These are phyloP conservation scores for Pygmarrhopalites habei DNA, from an alignment of 1,140 invertebrate species.

Conservation along the genomic window DNA sequence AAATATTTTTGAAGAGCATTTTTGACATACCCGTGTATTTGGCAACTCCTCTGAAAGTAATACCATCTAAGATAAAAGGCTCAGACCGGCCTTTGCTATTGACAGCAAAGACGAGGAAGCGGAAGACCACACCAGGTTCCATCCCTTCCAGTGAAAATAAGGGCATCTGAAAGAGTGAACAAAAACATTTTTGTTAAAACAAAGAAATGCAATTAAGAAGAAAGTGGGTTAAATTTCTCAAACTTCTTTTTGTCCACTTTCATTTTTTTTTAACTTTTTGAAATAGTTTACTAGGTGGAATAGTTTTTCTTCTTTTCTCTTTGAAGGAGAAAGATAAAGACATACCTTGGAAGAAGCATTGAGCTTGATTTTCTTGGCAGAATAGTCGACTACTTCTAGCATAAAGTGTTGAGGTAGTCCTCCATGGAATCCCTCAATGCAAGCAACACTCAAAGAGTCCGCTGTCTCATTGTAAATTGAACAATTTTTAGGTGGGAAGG, in stretches of 20 bases:
- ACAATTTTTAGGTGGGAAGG: conserved; percentile 77
- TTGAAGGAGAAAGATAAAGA: too few relatives aligned
- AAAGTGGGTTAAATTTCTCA: too few relatives aligned
- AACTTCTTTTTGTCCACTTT: too few relatives aligned
- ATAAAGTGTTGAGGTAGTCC: conserved; percentile 74
- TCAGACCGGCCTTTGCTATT: conserved; percentile 63
- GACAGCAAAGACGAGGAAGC: conserved; percentile 59
- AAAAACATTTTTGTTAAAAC: neutral
- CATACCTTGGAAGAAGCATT: conserved; percentile 40
- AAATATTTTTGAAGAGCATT: too few relatives aligned
- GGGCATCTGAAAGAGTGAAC: conserved; percentile 44
- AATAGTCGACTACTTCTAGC: conserved; percentile 65
- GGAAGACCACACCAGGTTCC: conserved; percentile 58
- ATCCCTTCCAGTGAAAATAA: conserved; percentile 59
- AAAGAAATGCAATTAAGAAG: too few relatives aligned
- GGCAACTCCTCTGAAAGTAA: conserved; percentile 37
- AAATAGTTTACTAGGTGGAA: too few relatives aligned
- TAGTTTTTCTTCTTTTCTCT: too few relatives aligned
- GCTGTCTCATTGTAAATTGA: conserved; percentile 74
- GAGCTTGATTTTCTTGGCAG: conserved; percentile 44
- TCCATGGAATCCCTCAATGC: conserved; percentile 70
- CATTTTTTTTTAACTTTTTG: too few relatives aligned
- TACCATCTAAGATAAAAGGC: conserved; percentile 42
- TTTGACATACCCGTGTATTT: conserved; percentile 33
- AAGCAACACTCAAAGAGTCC: conserved; percentile 68